A percentile compares a stretch with the other conserved stretches of the same genome.
Evolutionary conservation across 2,113 vertebrate species (phyloP).

Genomic region (Heterocephalus glaber): DNA sequence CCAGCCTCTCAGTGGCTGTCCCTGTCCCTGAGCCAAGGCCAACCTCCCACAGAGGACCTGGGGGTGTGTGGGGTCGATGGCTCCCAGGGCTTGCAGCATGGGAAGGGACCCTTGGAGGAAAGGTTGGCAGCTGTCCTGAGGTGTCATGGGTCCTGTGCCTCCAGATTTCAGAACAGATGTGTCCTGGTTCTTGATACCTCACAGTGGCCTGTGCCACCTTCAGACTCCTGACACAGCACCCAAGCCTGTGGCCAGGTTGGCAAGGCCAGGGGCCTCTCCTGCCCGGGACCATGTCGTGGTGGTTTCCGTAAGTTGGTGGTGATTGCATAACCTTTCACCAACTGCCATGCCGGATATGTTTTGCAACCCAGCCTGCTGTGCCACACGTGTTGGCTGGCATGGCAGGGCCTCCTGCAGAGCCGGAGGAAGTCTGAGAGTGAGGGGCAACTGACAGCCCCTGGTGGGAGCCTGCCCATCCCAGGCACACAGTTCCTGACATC

Average conservation of each 20-base stretch:
- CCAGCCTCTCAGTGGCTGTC: background rate
- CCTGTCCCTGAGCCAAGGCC: background rate
- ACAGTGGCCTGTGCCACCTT: background rate
- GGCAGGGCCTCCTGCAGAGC: slow-evolving; percentile 79
- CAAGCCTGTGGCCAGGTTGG: slow-evolving; percentile 77
- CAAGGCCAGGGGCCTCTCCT: slow-evolving; percentile 76
- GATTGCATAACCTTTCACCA: slow-evolving; percentile 89
- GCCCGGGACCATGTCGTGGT: slow-evolving; percentile 78
- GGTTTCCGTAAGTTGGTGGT: slow-evolving; percentile 91
- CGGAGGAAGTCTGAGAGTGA: slow-evolving; percentile 85
- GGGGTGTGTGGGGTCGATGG: background rate
- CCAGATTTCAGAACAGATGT: background rate
- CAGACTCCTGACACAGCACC: slow-evolving; percentile 62
- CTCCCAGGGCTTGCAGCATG: background rate
- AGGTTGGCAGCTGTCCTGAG: background rate
- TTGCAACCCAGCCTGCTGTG: slow-evolving; percentile 86
- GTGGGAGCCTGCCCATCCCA: background rate
- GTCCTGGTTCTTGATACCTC: background rate
- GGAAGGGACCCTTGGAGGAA: background rate
- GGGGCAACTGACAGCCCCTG: slow-evolving; percentile 30
- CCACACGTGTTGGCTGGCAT: slow-evolving; percentile 83
- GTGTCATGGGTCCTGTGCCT: background rate
- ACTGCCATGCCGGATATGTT: slow-evolving; percentile 90
- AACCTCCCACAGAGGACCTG: background rate
- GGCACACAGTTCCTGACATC: background rate